phyloP scores from a whole-genome alignment of 2,113 vertebrate species.

The Cisticola juncidis region DNA sequence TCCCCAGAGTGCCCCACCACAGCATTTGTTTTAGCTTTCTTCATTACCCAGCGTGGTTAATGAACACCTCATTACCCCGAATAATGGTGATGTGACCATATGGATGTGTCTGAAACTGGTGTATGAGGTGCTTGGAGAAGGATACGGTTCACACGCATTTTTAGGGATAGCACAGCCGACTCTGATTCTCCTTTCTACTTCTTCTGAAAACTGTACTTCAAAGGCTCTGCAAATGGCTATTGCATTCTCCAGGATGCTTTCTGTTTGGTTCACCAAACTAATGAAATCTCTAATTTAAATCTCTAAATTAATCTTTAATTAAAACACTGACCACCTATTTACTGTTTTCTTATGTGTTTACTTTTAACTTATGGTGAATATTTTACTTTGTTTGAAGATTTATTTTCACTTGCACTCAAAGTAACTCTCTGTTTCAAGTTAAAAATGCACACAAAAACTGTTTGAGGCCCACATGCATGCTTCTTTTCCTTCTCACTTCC shows the following conservation, averaged over 20 bases:
- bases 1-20: neutral
- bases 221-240: neutral
- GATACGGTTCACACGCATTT: neutral
- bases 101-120: neutral
- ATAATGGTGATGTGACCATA: neutral
- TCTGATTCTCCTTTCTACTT: neutral
- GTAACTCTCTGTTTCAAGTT: neutral
- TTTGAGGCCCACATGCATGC: neutral
- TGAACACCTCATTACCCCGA: neutral
- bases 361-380: neutral
- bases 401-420: neutral
- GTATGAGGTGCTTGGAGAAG: neutral
- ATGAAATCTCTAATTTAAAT: neutral
- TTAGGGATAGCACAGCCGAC: neutral
- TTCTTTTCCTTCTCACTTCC: constrained; percentile 1
- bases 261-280: neutral
- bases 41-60: neutral
- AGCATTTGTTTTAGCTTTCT: neutral
- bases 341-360: neutral
- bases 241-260: neutral
- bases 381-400: neutral
- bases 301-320: neutral
- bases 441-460: neutral
- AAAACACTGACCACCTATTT: neutral
- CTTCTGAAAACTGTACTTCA: neutral